Conservation (phyloP, 2,888 invertebrate species). For the Cheilosia vulpina region DNA sequence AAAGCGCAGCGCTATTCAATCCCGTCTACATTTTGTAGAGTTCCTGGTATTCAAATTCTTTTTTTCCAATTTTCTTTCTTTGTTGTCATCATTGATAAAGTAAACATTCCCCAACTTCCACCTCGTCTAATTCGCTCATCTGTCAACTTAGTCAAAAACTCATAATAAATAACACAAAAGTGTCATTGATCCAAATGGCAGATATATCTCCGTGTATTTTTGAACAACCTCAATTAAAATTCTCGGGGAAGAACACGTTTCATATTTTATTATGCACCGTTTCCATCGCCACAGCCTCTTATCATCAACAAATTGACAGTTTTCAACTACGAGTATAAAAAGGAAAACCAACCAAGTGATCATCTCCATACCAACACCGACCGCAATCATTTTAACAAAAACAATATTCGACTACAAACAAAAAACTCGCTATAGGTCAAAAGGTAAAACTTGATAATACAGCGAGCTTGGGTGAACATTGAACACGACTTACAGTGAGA, state of each 20-base stretch:
- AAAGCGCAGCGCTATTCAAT: too few species aligned
- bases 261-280: too few species aligned
- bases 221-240: too few species aligned
- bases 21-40: too few species aligned
- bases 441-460: conserved; percentile 55
- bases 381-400: conserved; percentile 12
- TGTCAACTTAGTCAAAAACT: neutral
- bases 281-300: too few species aligned
- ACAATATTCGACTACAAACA: neutral
- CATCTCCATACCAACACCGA: conserved; percentile 1
- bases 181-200: conserved; percentile 11
- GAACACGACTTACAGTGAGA: conserved; percentile 14
- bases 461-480: conserved; percentile 16
- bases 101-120: neutral
- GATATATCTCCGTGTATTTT: too few species aligned
- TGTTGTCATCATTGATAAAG: too few species aligned
- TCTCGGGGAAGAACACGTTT: too few species aligned
- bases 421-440: conserved; percentile 39
- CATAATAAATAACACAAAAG: conserved; percentile 22
- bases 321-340: neutral
- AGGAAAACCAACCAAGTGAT: conserved; percentile 16
- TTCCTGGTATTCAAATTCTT: too few species aligned
- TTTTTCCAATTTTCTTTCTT: neutral
- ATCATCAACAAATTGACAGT: too few species aligned
- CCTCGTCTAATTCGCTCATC: neutral